These are phyloP conservation scores for Drosophila kurseongensis DNA, from an alignment of 1,140 invertebrate genomes.

Conservation along the genomic window DNA sequence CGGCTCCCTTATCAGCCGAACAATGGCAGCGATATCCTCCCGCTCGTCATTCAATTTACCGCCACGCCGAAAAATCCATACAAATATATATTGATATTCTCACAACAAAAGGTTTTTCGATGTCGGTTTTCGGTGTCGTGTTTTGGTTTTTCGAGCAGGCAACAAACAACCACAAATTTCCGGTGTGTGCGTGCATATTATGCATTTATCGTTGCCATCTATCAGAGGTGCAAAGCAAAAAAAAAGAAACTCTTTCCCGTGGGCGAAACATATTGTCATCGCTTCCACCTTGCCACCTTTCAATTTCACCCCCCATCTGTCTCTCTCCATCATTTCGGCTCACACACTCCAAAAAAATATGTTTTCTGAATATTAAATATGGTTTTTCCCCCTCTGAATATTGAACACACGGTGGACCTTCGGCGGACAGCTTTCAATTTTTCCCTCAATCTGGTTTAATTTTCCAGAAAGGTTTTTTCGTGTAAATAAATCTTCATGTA, in stretches of 20 bases:
- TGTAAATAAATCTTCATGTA: slow-evolving; percentile 29
- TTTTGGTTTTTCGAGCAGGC: slow-evolving; percentile 48
- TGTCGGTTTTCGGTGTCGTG: slow-evolving; percentile 41
- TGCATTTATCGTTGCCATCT: slow-evolving; percentile 76
- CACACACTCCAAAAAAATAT: slow-evolving; percentile 16
- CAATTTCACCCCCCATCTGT: slow-evolving; percentile 33
- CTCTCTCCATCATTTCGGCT: slow-evolving; percentile 22
- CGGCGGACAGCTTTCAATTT: slow-evolving; percentile 22
- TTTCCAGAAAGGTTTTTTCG: slow-evolving; percentile 23
- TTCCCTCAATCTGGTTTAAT: slow-evolving; percentile 28
- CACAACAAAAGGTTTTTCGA: slow-evolving; percentile 37
- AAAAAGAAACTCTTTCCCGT: slow-evolving; percentile 50
- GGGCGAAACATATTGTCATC: slow-evolving; percentile 44
- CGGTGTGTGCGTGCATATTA: slow-evolving; percentile 58
- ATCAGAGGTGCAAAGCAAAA: slow-evolving; percentile 60
- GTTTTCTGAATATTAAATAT: slow-evolving; percentile 27
- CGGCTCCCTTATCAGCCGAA: slow-evolving; percentile 47
- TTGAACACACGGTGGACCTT: slow-evolving; percentile 10
- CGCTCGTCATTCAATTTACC: slow-evolving; percentile 74
- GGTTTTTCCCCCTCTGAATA: not conserved
- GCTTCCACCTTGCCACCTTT: slow-evolving; percentile 17
- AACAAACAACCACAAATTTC: slow-evolving; percentile 59
- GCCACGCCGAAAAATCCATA: slow-evolving; percentile 17
- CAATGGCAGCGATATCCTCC: slow-evolving; percentile 42
- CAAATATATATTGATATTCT: slow-evolving; percentile 34